Conservation (phyloP, 2,888 invertebrate genomes). For the Agonopterix subpropinquella region DNA sequence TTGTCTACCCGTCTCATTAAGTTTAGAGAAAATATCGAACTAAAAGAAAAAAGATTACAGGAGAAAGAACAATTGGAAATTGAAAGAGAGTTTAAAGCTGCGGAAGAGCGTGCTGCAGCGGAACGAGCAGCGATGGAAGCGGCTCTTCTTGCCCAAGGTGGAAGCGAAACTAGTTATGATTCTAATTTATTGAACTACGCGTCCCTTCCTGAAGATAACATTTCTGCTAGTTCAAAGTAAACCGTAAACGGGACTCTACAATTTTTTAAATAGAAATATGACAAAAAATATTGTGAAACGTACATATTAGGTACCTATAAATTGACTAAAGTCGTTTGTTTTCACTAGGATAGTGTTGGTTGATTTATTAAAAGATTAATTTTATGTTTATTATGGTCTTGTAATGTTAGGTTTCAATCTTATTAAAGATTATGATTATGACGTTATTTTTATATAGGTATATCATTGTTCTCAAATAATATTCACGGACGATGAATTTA, state of each 20-base stretch:
- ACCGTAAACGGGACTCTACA: conserved; percentile 3
- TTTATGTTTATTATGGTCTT: too few species aligned
- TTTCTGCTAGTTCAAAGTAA: conserved; percentile 29
- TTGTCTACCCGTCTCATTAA: conserved; percentile 46
- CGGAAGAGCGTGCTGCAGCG: conserved; percentile 48
- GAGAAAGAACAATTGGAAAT: conserved; percentile 46
- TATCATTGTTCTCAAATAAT: too few species aligned
- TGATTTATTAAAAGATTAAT: too few species aligned
- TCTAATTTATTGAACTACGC: conserved; percentile 51
- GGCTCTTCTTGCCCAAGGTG: conserved; percentile 40
- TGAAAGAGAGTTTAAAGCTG: conserved; percentile 46
- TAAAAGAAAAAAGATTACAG: conserved; percentile 38
- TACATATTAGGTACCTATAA: too few species aligned
- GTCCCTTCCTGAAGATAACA: conserved; percentile 30
- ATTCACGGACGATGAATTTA: too few species aligned
- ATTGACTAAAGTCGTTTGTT: too few species aligned
- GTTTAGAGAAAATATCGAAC: conserved; percentile 55
- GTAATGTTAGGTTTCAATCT: too few species aligned
- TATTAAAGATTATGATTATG: too few species aligned
- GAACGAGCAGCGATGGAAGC: conserved; percentile 45
- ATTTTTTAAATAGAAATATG: background rate
- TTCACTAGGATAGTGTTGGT: too few species aligned
- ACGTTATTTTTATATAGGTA: too few species aligned
- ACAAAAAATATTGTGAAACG: too few species aligned
- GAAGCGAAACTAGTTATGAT: conserved; percentile 61